Base-by-base conservation (phyloP, 2,888 invertebrate species). In the Stenichneumon culpator region DNA sequence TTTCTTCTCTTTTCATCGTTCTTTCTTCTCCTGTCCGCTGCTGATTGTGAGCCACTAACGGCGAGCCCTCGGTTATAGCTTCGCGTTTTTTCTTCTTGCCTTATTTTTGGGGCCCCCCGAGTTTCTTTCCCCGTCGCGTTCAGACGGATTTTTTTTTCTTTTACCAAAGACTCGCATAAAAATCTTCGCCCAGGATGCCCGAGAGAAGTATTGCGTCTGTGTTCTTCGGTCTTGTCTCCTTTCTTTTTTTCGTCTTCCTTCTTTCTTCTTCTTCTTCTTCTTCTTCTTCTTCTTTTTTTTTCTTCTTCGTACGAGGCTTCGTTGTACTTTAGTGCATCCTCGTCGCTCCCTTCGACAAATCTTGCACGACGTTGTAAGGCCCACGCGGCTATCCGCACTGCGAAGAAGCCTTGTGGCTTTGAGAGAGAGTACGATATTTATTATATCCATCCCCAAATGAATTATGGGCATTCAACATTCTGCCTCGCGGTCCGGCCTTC, bases 381-480 rank as follows among this genome's bases (percentile, higher is more conserved):
- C 68, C 68, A 84, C 60, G 52, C 72, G 78, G 75, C 70, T 60
- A 60, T 60, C 28, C 60, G 16, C 60, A 32, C 77, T 63, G 22
- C 36, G 44, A 72, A 47, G 7, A 67, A 50, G 22, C 57, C 47
- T 68, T 9, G 65, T 16, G 60, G 60, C 28, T 60, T 60, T 5
- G 16, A 7, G 52, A 52, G 52, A 60, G 60, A 5, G 5, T 67
- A 80, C 89, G 87, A 91, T 92, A 91, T 91, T 92, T 91, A 90
- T 90, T 90, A 90, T 89, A 89, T 74, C 82, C 84, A 88, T 88
- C 89, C 86, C 88, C 88, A 74, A 88, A 92, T 92, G 91, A 92
- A 91, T 92, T 91, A 92, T 91, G 90, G 90, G 89, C 90, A 89
- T 90, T 91, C 90, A 91, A 91, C 89, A 89, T 89, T 88, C 22